A percentile compares a stretch with the other conserved stretches of the same genome.
Conservation (phyloP, 2,113 vertebrate species). For the Ahaetulla prasina region DNA sequence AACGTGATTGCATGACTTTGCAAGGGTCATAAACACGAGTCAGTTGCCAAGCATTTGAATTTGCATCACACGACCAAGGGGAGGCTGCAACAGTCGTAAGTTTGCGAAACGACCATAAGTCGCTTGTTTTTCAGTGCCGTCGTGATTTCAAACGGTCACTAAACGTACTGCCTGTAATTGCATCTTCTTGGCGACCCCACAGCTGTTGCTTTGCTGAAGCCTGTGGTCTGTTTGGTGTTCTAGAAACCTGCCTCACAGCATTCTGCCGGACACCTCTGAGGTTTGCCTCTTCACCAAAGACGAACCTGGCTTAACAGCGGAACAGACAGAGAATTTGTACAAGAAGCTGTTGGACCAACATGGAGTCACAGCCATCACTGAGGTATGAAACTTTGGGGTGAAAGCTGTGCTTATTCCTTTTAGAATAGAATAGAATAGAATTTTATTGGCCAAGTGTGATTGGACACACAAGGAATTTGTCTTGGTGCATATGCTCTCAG, state of each 20-base stretch:
- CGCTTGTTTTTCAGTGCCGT: neutral
- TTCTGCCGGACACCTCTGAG: conserved; percentile 74
- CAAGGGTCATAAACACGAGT: neutral
- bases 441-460: too few species aligned
- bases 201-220: neutral
- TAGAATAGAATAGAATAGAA: too few species aligned
- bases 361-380: conserved; percentile 73
- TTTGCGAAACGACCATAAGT: neutral
- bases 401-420: too few species aligned
- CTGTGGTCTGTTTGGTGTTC: neutral
- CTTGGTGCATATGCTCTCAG: too few species aligned
- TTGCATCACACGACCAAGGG: neutral
- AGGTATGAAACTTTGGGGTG: conserved; percentile 66
- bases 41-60: neutral
- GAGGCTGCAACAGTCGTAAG: neutral
- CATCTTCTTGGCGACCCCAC: neutral
- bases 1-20: neutral
- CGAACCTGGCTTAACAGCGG: conserved; percentile 73
- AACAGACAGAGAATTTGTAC: conserved; percentile 85
- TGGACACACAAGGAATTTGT: too few species aligned
- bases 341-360: conserved; percentile 76
- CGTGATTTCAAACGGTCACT: neutral
- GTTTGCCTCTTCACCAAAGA: conserved; percentile 92
- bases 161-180: neutral
- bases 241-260: conserved; percentile 80